Conservation (phyloP, 2,113 vertebrate genomes). For the Coregonus clupeaformis region DNA sequence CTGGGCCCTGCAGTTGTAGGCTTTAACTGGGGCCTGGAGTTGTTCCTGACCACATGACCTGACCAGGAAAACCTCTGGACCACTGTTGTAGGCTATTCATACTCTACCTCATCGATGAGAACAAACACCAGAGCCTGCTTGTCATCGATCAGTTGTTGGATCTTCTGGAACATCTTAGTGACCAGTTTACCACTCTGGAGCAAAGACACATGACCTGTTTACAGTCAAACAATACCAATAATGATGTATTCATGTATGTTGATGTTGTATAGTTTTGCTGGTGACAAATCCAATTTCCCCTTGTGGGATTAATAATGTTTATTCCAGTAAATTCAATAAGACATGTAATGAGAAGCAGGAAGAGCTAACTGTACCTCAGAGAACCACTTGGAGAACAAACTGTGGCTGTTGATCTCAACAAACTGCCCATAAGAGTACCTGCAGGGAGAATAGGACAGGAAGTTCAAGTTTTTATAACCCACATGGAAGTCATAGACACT, state of each 20-base stretch:
- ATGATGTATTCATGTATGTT: no score
- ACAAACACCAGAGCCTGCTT: slow-evolving; percentile 94
- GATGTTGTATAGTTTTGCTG: no score
- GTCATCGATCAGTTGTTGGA: slow-evolving; percentile 92
- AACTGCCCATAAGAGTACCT: slow-evolving; percentile 94
- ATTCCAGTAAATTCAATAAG: neutral
- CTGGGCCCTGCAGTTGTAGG: no score
- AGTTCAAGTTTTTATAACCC: no score
- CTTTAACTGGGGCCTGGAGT: no score
- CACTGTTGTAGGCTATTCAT: no score
- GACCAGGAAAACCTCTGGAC: neutral
- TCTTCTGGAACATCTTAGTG: slow-evolving; percentile 99
- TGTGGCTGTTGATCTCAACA: slow-evolving; percentile 98
- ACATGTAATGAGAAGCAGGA: neutral
- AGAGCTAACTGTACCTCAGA: slow-evolving; percentile 83
- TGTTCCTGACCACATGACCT: no score
- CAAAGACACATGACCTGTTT: slow-evolving; percentile 29
- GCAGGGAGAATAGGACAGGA: slow-evolving; percentile 18
- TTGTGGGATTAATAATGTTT: no score
- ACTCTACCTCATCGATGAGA: slow-evolving; percentile 90
- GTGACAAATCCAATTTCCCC: neutral
- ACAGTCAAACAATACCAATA: neutral
- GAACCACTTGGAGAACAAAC: slow-evolving; percentile 99
- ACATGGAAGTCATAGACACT: no score
- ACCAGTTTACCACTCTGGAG: slow-evolving; percentile 96